These are phyloP conservation scores for Arctocebus calabarensis DNA, from an alignment of 2,797 vertebrate genomes.

Conservation along the genomic window DNA sequence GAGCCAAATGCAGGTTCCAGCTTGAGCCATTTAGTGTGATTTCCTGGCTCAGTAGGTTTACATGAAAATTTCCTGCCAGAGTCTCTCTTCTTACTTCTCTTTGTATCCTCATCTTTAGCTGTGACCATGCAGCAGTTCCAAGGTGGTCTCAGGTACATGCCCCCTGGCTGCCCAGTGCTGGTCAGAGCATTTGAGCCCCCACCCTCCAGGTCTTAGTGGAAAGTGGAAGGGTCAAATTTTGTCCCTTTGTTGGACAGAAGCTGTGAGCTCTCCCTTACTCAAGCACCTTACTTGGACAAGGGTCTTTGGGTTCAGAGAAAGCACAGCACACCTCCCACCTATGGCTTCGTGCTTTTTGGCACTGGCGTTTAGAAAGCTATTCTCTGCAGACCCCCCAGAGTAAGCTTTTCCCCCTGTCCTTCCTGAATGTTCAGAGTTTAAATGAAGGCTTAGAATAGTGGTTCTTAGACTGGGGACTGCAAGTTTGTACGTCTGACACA, in stretches of 20 bases:
- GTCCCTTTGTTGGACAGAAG: too few relatives aligned
- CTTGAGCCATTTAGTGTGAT: not conserved
- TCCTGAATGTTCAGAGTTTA: not conserved
- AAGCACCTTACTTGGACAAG: too few relatives aligned
- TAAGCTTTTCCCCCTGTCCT: not conserved
- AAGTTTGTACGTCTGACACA: not conserved
- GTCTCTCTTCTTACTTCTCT: not conserved
- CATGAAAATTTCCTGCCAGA: not conserved
- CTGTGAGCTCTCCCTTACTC: not conserved
- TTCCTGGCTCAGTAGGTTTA: not conserved
- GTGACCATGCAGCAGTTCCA: not conserved
- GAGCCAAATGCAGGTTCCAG: slow-evolving; percentile 29
- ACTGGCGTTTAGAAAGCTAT: not conserved
- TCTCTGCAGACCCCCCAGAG: not conserved
- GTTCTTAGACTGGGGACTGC: not conserved
- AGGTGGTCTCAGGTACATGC: not conserved
- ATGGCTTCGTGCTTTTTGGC: not conserved
- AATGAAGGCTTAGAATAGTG: not conserved
- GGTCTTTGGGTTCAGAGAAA: not conserved
- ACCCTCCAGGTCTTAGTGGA: too few relatives aligned
- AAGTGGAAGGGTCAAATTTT: too few relatives aligned
- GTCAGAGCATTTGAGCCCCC: not conserved
- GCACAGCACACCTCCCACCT: not conserved
- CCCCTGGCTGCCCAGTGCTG: not conserved
- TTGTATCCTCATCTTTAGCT: not conserved